Evolutionary conservation across 2,888 invertebrate species (phyloP).

Genomic region (Clunio marinus): DNA sequence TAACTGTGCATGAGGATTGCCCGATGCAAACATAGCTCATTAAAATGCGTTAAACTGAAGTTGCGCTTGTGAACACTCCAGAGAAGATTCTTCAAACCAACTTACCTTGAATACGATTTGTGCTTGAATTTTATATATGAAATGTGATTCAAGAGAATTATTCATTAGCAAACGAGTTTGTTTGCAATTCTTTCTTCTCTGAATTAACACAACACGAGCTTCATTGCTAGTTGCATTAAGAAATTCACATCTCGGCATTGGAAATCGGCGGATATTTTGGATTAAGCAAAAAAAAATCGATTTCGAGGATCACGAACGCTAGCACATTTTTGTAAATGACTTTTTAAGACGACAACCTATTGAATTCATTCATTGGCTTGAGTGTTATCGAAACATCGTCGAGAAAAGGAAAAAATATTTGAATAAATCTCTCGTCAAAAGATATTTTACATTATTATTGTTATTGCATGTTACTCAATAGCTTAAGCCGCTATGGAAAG

Average conservation of each 20-base stretch:
- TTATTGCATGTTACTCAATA: neutral
- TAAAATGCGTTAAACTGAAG: neutral
- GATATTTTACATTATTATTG: neutral
- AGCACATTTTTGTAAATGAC: conserved; percentile 6
- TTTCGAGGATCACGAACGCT: neutral
- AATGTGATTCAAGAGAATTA: neutral
- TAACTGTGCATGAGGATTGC: neutral
- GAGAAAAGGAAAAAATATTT: neutral
- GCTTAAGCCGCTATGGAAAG: neutral
- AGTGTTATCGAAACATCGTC: neutral
- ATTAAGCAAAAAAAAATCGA: neutral
- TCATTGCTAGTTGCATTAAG: neutral
- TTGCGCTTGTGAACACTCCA: neutral
- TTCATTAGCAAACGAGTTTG: no score
- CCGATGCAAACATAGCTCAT: conserved; percentile 1
- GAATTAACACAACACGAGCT: no score
- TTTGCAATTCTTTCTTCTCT: no score
- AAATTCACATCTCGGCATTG: neutral
- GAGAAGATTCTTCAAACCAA: neutral
- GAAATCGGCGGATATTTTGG: neutral
- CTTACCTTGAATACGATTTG: conserved; percentile 33
- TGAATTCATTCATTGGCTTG: conserved; percentile 3
- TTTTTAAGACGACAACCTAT: conserved; percentile 14
- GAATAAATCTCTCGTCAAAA: neutral
- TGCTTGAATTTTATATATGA: neutral